These are phyloP conservation scores for Pterostichus niger DNA, from an alignment of 2,888 invertebrate genomes.

Conservation along the genomic window DNA sequence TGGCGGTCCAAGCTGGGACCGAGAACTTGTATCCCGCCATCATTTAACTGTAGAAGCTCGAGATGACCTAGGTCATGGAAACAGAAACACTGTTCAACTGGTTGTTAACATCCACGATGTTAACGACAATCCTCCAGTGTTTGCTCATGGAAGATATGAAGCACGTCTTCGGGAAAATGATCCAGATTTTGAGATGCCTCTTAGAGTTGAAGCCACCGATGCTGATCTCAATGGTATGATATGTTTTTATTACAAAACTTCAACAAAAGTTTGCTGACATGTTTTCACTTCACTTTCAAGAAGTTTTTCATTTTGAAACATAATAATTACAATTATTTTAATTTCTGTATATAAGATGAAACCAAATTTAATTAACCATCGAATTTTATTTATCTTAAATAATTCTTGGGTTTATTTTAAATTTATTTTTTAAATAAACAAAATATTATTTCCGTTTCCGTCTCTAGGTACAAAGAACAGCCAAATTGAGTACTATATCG, in stretches of 20 bases:
- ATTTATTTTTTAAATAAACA: not conserved
- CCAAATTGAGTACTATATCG: conserved; percentile 88
- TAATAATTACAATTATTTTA: no score
- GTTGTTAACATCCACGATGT: conserved; percentile 91
- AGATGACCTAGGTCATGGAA: conserved; percentile 91
- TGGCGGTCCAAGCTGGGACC: conserved; percentile 89
- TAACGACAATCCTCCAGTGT: conserved; percentile 94
- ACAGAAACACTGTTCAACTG: conserved; percentile 91
- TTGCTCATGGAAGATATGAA: conserved; percentile 90
- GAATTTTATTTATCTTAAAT: no score
- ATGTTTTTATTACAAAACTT: conserved; percentile 17
- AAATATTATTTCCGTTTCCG: not conserved
- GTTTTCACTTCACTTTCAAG: no score
- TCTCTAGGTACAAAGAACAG: conserved; percentile 89
- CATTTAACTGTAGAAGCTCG: conserved; percentile 93
- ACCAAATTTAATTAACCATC: no score
- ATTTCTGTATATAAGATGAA: no score
- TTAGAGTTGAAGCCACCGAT: conserved; percentile 90
- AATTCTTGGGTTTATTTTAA: no score
- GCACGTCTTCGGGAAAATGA: conserved; percentile 92
- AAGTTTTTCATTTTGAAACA: no score
- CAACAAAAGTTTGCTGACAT: no score
- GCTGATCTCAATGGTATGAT: conserved; percentile 88
- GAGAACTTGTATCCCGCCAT: conserved; percentile 90
- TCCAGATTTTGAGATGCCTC: conserved; percentile 85